Evolutionary conservation across 2,888 invertebrate species (phyloP), one percentile per base, ranked within the genome.

Genomic region (Zygogramma bicolorata): DNA sequence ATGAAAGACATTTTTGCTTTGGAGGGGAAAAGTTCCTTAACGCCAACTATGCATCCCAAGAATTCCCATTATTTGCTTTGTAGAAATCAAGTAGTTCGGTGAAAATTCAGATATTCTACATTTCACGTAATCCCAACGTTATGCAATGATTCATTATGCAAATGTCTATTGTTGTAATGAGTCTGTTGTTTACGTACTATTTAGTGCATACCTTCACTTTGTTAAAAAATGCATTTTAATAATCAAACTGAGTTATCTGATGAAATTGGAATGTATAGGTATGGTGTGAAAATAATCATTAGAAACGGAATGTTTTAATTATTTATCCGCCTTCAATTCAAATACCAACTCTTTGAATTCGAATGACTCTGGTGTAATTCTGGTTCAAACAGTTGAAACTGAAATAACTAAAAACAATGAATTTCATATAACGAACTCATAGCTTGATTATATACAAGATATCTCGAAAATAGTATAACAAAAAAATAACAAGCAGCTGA

Each of bases 81-180:
- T 27, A 53, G 34, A 62, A 40, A 63, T 22, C 40, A n/a, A 46
- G 40, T 29, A 20, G 20, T 46, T 46, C 40, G 13, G 76, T 78
- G 77, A 76, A 79, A 80, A 79, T 79, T 77, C 77, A 78, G 74
- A 73, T 78, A 75, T 77, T 76, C 71, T 68, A 74, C 73, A 72
- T 73, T 77, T 79, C 75, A 75, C 75, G 74, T 68, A 80, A 81
- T 81, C 77, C 80, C 77, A 79, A 78, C 49, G 71, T 81, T 81
- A 80, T 79, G 81, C 76, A 81, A 81, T 74, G 70, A 74, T 77
- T 78, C 72, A 76, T 80, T 81, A 82, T 82, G 82, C 81, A 81
- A 82, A 82, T 80, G 74, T 67, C 77, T 65, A 79, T 82, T 82
- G 80, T 80, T 79, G 79, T 77, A 80, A 79, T 78, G 77, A 75